Evolutionary conservation across 1,140 invertebrate species (phyloP).

Genomic region (Apis cerana): DNA sequence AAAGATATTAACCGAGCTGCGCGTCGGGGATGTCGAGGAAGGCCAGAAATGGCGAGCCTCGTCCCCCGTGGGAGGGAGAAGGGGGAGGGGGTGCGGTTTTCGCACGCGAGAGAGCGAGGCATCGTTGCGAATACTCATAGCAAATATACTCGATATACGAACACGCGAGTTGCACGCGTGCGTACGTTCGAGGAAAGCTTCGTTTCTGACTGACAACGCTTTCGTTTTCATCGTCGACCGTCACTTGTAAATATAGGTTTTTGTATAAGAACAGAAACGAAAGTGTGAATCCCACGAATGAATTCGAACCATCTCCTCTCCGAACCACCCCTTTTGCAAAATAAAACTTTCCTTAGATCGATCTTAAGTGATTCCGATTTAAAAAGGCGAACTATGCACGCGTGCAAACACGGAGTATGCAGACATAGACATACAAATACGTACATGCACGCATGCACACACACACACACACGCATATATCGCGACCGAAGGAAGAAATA

Average conservation of each 20-base stretch:
- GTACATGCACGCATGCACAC: not conserved
- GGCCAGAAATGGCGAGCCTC: not conserved
- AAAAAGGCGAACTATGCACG: not conserved
- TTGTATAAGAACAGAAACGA: constrained; percentile 8
- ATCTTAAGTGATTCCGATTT: not conserved
- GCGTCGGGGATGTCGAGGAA: not conserved
- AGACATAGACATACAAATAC: too few species aligned
- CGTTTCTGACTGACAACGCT: constrained; percentile 21
- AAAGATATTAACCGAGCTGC: not conserved
- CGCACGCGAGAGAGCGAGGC: not conserved
- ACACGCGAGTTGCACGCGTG: constrained; percentile 10
- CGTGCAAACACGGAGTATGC: not conserved
- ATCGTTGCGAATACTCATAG: not conserved
- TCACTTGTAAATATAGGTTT: constrained; percentile 18
- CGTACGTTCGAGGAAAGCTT: not conserved
- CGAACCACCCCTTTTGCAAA: not conserved
- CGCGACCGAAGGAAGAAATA: not conserved
- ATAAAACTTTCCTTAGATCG: not conserved
- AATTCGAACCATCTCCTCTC: not conserved
- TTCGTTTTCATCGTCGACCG: not conserved
- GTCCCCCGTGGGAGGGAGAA: not conserved
- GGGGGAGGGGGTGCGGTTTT: not conserved
- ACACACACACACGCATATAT: not conserved
- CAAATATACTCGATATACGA: too few species aligned
- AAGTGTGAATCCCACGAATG: constrained; percentile 4